Percentiles rank a stretch among this genome's conserved stretches.
Conservation (phyloP, 2,888 invertebrate species). For the Torymus texanus region DNA sequence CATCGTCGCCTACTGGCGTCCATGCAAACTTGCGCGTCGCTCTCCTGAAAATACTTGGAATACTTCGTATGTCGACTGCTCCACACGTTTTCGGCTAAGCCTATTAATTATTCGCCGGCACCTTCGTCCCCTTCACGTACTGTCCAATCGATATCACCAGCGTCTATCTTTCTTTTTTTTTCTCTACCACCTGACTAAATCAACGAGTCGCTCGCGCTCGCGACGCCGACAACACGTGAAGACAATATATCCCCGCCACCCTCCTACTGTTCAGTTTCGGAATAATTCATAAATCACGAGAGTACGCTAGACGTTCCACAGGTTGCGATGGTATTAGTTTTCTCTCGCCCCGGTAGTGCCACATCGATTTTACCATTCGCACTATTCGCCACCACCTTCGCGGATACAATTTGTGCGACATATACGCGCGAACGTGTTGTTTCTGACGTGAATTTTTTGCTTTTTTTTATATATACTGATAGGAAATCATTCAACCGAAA, state of each 20-base stretch:
- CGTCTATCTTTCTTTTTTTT: not conserved
- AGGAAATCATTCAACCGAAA: too few relatives aligned
- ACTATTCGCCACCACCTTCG: not conserved
- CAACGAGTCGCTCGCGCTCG: not conserved
- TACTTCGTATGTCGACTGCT: too few relatives aligned
- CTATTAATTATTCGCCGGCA: too few relatives aligned
- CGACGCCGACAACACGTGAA: constrained; percentile 16
- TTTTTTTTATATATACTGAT: too few relatives aligned
- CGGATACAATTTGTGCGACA: not conserved
- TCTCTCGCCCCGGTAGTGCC: not conserved
- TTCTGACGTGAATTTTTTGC: too few relatives aligned
- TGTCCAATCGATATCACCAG: too few relatives aligned
- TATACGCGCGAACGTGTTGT: too few relatives aligned
- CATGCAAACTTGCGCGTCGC: too few relatives aligned
- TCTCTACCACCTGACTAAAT: not conserved
- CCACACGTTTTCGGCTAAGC: too few relatives aligned
- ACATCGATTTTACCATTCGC: constrained; percentile 19
- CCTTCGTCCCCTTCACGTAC: too few relatives aligned
- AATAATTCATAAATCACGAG: constrained; percentile 35
- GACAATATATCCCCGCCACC: not conserved
- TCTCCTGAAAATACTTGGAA: too few relatives aligned
- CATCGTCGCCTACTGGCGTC: too few relatives aligned
- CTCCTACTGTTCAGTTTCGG: not conserved
- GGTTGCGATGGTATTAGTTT: constrained; percentile 15
- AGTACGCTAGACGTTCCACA: constrained; percentile 8